Percentiles rank a stretch among this genome's conserved stretches.
Conservation (phyloP, 2,888 invertebrate genomes). For the Phengaris alcon region DNA sequence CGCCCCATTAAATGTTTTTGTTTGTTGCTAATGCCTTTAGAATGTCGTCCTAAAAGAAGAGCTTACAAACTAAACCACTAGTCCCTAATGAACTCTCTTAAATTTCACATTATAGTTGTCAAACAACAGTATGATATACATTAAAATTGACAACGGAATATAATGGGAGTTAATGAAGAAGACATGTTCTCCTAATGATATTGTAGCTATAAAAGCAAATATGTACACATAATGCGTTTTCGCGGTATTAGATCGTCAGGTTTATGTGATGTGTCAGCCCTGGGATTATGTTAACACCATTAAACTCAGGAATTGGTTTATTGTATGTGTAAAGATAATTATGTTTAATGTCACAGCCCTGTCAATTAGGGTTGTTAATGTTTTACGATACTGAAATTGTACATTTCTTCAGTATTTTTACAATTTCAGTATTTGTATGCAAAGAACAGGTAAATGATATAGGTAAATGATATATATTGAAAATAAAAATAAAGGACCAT, state of each 20-base stretch:
- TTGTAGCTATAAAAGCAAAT: constrained; percentile 25
- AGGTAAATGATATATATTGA: no score
- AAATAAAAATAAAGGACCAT: no score
- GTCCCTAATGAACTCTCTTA: constrained; percentile 12
- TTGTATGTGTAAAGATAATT: constrained; percentile 12
- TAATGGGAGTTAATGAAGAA: constrained; percentile 26
- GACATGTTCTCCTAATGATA: constrained; percentile 26
- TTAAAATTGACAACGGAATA: constrained; percentile 28
- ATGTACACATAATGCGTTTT: constrained; percentile 25
- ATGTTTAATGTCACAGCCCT: constrained; percentile 13
- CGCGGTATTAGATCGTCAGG: constrained; percentile 26
- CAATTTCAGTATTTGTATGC: no score
- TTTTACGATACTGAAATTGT: neutral
- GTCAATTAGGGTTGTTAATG: constrained; percentile 15
- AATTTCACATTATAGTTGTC: constrained; percentile 9
- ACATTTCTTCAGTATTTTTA: neutral
- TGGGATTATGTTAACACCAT: constrained; percentile 26
- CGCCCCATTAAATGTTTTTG: neutral
- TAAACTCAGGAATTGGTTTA: constrained; percentile 27
- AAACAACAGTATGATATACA: constrained; percentile 7
- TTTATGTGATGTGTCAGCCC: constrained; percentile 11
- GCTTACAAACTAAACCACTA: neutral
- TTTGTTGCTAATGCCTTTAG: neutral
- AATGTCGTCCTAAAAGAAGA: constrained; percentile 7
- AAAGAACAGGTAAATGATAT: no score